These are phyloP conservation scores for Teleogryllus occipitalis DNA, from an alignment of 1,140 invertebrate species.

Conservation along the genomic window DNA sequence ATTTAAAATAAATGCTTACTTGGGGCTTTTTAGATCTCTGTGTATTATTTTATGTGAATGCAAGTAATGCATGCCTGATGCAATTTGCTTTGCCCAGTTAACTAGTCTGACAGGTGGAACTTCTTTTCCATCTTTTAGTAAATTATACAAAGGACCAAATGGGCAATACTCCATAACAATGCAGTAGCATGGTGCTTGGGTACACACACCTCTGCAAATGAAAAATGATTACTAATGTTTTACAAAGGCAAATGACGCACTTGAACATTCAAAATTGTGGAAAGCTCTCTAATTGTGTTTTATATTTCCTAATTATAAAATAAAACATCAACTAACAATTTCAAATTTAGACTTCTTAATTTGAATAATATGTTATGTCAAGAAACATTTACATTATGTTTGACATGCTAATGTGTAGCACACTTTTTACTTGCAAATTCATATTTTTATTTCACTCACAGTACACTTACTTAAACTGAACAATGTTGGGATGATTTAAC, in stretches of 20 bases:
- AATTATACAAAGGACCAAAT: conserved; percentile 86
- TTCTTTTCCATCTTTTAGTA: conserved; percentile 70
- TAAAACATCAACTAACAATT: too few relatives aligned
- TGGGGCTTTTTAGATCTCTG: conserved; percentile 90
- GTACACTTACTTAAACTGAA: conserved; percentile 74
- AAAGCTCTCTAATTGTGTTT: too few relatives aligned
- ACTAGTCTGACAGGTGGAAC: conserved; percentile 78
- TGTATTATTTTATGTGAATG: conserved; percentile 97
- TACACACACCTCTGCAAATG: conserved; percentile 76
- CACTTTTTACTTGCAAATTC: too few relatives aligned
- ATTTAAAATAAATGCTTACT: conserved; percentile 56
- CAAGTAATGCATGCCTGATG: conserved; percentile 91
- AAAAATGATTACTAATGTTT: not conserved
- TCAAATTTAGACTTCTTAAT: too few relatives aligned
- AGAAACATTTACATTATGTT: too few relatives aligned
- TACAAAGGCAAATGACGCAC: too few relatives aligned
- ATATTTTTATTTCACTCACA: too few relatives aligned
- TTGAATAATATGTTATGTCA: too few relatives aligned
- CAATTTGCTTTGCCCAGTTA: conserved; percentile 92
- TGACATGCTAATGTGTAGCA: too few relatives aligned
- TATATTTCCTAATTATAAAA: too few relatives aligned
- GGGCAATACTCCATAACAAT: conserved; percentile 98
- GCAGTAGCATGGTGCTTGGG: conserved; percentile 86
- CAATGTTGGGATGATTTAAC: conserved; percentile 94
- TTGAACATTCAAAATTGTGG: too few relatives aligned